These are phyloP conservation scores for Stegostoma tigrinum DNA, from an alignment of 2,113 vertebrate species.

Conservation along the genomic window DNA sequence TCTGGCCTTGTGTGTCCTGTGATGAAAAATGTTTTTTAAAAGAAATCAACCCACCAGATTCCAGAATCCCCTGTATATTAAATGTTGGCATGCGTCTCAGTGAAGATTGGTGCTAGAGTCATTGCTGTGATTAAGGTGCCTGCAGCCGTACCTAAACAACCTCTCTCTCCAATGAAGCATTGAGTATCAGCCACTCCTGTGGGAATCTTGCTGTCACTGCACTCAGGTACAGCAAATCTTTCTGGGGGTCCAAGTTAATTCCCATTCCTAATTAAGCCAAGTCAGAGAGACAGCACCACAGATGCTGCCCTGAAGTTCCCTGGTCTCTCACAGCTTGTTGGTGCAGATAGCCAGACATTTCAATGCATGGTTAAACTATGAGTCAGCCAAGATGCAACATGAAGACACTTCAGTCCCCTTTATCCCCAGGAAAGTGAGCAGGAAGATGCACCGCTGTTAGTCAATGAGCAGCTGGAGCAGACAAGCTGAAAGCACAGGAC, in stretches of 20 bases:
- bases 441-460: not conserved
- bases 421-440: slow-evolving; percentile 6
- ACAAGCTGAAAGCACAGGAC: not conserved
- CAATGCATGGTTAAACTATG: slow-evolving; percentile 2
- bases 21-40: not conserved
- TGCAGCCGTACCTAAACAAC: not conserved
- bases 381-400: not conserved
- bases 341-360: not conserved
- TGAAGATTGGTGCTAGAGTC: not conserved
- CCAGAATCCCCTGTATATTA: not conserved
- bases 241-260: not conserved
- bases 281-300: not conserved
- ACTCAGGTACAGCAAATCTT: not conserved
- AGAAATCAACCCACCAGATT: not conserved
- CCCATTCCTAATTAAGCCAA: not conserved
- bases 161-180: not conserved
- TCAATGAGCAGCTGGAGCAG: not conserved
- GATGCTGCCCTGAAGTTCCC: not conserved
- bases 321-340: not conserved
- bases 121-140: not conserved
- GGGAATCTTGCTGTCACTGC: not conserved
- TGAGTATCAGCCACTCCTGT: not conserved
- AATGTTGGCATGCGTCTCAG: not conserved
- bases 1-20: not conserved
- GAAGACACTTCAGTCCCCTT: not conserved